These are phyloP conservation scores for Climacteris rufus DNA, from an alignment of 2,113 vertebrate species.

Conservation along the genomic window DNA sequence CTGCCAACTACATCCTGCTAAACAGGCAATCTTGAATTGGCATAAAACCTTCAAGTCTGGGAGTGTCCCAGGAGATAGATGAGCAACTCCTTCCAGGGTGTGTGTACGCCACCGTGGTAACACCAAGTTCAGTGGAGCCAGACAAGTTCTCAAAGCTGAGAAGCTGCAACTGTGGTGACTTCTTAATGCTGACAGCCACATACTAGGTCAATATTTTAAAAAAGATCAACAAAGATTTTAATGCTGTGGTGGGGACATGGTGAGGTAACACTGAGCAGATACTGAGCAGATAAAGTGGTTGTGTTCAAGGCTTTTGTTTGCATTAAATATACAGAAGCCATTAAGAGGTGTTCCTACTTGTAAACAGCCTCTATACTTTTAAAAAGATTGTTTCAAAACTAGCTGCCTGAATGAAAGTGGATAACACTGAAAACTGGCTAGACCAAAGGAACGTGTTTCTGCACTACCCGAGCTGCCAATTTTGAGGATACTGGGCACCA, in stretches of 20 bases:
- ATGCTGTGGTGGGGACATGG: neutral
- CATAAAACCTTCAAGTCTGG: neutral
- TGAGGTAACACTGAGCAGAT: neutral
- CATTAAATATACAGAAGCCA: neutral
- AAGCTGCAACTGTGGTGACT: neutral
- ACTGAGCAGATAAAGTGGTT: neutral
- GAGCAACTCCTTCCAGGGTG: rapidly evolving
- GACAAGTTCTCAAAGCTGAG: neutral
- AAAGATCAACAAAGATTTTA: neutral
- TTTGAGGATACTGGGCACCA: neutral
- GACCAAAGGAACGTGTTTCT: neutral
- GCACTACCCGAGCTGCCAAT: neutral
- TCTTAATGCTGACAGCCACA: neutral
- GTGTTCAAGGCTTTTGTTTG: neutral
- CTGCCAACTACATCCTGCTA: rapidly evolving
- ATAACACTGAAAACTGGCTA: neutral
- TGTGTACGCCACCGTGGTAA: rapidly evolving
- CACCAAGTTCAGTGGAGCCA: neutral
- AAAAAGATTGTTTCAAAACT: neutral
- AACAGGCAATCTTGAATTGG: neutral
- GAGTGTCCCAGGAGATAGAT: neutral
- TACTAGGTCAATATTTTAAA: neutral
- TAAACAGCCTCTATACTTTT: neutral
- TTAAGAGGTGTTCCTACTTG: neutral
- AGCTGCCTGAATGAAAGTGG: neutral